These are phyloP conservation scores for Loris lydekkerianus DNA, from an alignment of 2,797 vertebrate species.

Conservation along the genomic window DNA sequence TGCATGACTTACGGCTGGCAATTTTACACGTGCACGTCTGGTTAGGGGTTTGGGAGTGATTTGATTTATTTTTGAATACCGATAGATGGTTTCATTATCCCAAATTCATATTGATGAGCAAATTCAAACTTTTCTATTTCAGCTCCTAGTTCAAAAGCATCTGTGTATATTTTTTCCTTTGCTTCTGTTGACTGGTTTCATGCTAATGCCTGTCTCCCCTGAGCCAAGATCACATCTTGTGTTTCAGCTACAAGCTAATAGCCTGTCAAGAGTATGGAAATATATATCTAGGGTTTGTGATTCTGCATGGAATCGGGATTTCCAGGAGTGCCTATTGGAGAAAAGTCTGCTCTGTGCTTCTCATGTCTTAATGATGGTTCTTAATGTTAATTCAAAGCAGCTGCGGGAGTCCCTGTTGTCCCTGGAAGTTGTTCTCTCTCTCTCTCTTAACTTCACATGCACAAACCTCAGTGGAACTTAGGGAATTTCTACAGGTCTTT, in stretches of 20 bases:
- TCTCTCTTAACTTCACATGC: conserved; percentile 10
- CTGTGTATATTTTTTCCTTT: conserved; percentile 39
- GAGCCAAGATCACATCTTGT: conserved; percentile 60
- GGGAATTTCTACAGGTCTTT: conserved; percentile 47
- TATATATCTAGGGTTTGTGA: conserved; percentile 67
- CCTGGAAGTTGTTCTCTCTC: not conserved
- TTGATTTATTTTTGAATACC: conserved; percentile 26
- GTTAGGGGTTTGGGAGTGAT: conserved; percentile 58
- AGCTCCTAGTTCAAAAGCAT: conserved; percentile 54
- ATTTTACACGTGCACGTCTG: not conserved
- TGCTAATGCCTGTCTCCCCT: conserved; percentile 48
- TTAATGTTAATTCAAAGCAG: conserved; percentile 72
- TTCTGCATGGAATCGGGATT: conserved; percentile 55
- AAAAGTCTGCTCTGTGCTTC: not conserved
- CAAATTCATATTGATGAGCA: conserved; percentile 41
- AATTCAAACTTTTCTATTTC: conserved; percentile 23
- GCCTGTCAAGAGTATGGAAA: conserved; percentile 75
- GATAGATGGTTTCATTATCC: conserved; percentile 37
- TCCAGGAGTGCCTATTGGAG: conserved; percentile 58
- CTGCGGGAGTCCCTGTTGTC: conserved; percentile 18
- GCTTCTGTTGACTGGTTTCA: conserved; percentile 66
- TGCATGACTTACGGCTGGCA: conserved; percentile 10
- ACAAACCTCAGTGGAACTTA: not conserved
- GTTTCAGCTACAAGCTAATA: conserved; percentile 78
- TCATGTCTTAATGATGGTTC: conserved; percentile 53